Conservation (phyloP, 1,140 invertebrate genomes). For the Orchestia grillus region DNA sequence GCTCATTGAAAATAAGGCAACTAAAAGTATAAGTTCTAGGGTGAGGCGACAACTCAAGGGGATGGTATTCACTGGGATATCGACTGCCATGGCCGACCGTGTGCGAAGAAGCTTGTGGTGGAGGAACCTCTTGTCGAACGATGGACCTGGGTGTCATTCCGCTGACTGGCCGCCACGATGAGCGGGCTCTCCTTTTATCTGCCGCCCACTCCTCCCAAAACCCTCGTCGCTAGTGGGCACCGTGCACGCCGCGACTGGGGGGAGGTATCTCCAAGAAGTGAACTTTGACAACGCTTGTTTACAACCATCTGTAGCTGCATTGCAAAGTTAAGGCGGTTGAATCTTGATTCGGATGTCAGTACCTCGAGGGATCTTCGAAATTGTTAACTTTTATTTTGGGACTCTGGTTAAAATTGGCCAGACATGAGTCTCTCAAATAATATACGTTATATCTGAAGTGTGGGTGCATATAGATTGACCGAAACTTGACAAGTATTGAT, state of each 20-base stretch:
- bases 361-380: not conserved
- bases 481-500: not conserved
- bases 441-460: not conserved
- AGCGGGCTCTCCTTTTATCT: not conserved
- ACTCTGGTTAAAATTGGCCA: not conserved
- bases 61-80: constrained; percentile 29
- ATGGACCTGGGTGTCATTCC: constrained; percentile 42
- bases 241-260: not conserved
- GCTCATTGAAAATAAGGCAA: not conserved
- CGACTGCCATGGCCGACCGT: constrained; percentile 49
- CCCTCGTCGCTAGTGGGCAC: no score
- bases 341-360: not conserved
- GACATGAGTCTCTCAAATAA: no score
- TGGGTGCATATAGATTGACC: not conserved
- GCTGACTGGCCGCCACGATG: not conserved
- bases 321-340: not conserved
- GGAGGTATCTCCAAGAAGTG: not conserved
- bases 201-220: not conserved
- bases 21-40: not conserved
- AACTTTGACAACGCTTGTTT: not conserved
- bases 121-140: constrained; percentile 25
- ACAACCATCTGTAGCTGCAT: not conserved
- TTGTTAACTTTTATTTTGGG: not conserved
- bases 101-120: constrained; percentile 46
- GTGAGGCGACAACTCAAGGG: constrained; percentile 11